These are phyloP conservation scores for Flexamia atlantica DNA, from an alignment of 2,888 invertebrate species.

Conservation along the genomic window DNA sequence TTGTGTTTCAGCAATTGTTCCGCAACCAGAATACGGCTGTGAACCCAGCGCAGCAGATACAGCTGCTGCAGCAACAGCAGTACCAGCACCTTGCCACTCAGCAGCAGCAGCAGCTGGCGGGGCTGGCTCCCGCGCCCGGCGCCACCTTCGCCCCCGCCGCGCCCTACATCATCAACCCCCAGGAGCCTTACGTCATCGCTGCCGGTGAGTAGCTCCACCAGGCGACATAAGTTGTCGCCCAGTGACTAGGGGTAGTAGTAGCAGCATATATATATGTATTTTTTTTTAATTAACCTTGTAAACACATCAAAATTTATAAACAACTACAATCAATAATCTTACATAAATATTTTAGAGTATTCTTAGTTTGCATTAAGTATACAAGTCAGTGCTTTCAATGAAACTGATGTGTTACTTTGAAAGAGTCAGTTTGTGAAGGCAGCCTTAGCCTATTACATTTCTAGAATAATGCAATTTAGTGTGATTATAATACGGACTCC, in stretches of 20 bases:
- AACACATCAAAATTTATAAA: background rate
- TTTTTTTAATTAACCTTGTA: background rate
- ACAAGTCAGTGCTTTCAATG: too few relatives aligned
- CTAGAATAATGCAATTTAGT: too few relatives aligned
- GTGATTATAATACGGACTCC: too few relatives aligned
- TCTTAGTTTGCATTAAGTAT: too few relatives aligned
- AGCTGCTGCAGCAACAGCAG: slow-evolving; percentile 86
- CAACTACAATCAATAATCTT: too few relatives aligned
- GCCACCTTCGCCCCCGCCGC: slow-evolving; percentile 79
- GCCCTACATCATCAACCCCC: slow-evolving; percentile 92
- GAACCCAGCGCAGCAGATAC: slow-evolving; percentile 83
- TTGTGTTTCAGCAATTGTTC: slow-evolving; percentile 88
- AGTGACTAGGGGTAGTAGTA: too few relatives aligned
- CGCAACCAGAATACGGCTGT: slow-evolving; percentile 90
- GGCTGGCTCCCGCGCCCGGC: slow-evolving; percentile 77
- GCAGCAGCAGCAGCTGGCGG: slow-evolving; percentile 78
- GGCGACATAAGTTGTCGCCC: too few relatives aligned
- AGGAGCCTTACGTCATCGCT: slow-evolving; percentile 82
- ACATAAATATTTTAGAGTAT: too few relatives aligned
- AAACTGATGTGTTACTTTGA: too few relatives aligned
- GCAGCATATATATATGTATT: too few relatives aligned
- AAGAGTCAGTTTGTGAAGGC: too few relatives aligned
- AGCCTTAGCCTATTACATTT: too few relatives aligned
- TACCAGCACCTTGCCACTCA: slow-evolving; percentile 78
- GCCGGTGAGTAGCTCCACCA: slow-evolving; percentile 57